phyloP scores from a whole-genome alignment of 1,140 invertebrate species.

The Ceratina australensis region DNA sequence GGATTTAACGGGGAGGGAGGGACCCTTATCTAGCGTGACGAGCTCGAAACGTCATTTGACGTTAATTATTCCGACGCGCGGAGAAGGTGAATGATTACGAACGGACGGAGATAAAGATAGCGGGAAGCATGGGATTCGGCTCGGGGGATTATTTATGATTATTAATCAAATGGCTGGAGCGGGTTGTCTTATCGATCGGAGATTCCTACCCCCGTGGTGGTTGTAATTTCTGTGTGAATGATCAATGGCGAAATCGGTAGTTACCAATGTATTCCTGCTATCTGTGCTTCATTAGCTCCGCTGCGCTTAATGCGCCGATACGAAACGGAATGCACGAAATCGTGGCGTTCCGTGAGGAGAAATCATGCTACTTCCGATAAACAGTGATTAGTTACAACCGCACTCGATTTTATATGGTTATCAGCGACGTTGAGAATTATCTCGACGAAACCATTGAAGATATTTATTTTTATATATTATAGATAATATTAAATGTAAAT shows the following conservation, averaged over 20 bases:
- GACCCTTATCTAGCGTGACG: slow-evolving; percentile 21
- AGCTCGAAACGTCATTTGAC: slow-evolving; percentile 29
- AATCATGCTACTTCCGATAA: neutral
- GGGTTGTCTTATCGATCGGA: slow-evolving; percentile 16
- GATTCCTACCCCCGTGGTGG: slow-evolving; percentile 20
- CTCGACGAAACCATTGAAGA: too few relatives aligned
- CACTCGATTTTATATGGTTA: too few relatives aligned
- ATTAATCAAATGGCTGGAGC: slow-evolving; percentile 4
- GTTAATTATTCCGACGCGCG: slow-evolving; percentile 35
- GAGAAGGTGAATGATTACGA: slow-evolving; percentile 29
- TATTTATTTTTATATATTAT: too few relatives aligned
- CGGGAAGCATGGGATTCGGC: slow-evolving; percentile 1
- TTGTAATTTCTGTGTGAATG: slow-evolving; percentile 38
- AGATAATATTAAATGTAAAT: too few relatives aligned
- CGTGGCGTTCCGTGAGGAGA: neutral
- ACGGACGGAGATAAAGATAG: slow-evolving; percentile 34
- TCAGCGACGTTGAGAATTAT: neutral
- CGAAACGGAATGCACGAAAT: neutral
- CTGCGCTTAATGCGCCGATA: slow-evolving; percentile 18
- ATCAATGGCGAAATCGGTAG: slow-evolving; percentile 29
- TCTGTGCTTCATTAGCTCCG: slow-evolving; percentile 32
- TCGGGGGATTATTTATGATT: slow-evolving; percentile 32
- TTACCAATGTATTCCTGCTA: slow-evolving; percentile 16
- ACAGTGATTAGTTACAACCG: neutral
- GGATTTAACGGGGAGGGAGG: neutral